phyloP scores from a whole-genome alignment of 2,888 invertebrate genomes.

The Megastigmus dorsalis region DNA sequence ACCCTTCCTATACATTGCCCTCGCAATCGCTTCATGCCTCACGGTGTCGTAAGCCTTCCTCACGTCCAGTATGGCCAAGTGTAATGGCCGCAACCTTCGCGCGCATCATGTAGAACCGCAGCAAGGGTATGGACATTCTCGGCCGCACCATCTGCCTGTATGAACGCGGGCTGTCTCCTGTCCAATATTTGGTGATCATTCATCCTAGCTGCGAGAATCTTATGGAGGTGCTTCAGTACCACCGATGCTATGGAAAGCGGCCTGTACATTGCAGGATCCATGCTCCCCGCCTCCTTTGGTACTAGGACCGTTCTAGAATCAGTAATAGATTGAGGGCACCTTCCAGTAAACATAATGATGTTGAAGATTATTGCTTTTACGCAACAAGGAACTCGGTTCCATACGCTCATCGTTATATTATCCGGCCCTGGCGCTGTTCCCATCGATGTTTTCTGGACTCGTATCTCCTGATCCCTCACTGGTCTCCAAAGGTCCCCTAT shows the following conservation, averaged over 20 bases:
- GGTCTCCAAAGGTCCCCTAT: constrained; percentile 28
- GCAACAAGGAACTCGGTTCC: background rate
- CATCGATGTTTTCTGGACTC: too few species aligned
- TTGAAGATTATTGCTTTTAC: constrained; percentile 29
- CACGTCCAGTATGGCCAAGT: constrained; percentile 49
- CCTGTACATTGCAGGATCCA: constrained; percentile 44
- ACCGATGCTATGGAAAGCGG: constrained; percentile 55
- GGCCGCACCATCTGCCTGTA: constrained; percentile 61
- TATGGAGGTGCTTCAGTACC: constrained; percentile 35
- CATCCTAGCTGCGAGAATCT: constrained; percentile 44
- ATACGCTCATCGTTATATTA: background rate
- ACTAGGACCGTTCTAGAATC: constrained; percentile 50
- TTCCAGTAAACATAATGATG: background rate
- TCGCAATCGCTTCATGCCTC: constrained; percentile 28
- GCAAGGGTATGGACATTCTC: constrained; percentile 65
- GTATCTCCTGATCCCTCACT: background rate
- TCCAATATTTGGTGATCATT: background rate
- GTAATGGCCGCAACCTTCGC: constrained; percentile 17
- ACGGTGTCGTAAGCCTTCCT: constrained; percentile 53
- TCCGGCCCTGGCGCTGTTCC: constrained; percentile 48
- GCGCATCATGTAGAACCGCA: constrained; percentile 49
- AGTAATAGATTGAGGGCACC: background rate
- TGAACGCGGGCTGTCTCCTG: constrained; percentile 53
- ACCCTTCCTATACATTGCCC: too few species aligned
- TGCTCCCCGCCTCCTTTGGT: constrained; percentile 40